These are phyloP conservation scores for Cepaea hortensis DNA, from an alignment of 2,888 invertebrate species.

Conservation along the genomic window DNA sequence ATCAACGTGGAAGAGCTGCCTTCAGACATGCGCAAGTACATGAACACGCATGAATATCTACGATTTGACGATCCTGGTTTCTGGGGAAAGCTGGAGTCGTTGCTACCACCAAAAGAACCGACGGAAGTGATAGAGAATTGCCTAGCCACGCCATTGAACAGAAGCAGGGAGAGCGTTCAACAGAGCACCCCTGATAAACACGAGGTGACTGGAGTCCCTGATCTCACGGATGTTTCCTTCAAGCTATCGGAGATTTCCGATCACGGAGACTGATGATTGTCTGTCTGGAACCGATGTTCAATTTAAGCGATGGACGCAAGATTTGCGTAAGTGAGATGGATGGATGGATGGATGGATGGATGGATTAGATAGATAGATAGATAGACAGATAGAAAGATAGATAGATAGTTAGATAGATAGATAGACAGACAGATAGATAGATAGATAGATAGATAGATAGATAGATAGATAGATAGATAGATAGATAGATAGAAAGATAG, in stretches of 20 bases:
- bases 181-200: neutral
- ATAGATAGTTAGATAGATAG: too few relatives aligned
- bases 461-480: too few relatives aligned
- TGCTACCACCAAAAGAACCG: constrained; percentile 34
- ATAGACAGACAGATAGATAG: too few relatives aligned
- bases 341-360: too few relatives aligned
- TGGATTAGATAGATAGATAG: too few relatives aligned
- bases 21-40: constrained; percentile 48
- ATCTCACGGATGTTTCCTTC: constrained; percentile 7
- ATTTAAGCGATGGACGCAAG: neutral
- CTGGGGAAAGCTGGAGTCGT: constrained; percentile 52
- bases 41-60: constrained; percentile 50
- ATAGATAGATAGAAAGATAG: too few relatives aligned
- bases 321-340: neutral
- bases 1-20: constrained; percentile 43
- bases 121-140: neutral
- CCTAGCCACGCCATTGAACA: neutral
- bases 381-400: too few relatives aligned
- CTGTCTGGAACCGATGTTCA: neutral
- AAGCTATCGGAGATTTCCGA: neutral
- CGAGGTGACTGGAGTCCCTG: neutral
- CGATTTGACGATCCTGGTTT: constrained; percentile 44
- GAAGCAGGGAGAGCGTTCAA: neutral
- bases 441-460: too few relatives aligned
- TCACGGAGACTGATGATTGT: neutral